Conservation (phyloP, 92 coral and sea anemone species). For the Palythoa grandiflora region DNA sequence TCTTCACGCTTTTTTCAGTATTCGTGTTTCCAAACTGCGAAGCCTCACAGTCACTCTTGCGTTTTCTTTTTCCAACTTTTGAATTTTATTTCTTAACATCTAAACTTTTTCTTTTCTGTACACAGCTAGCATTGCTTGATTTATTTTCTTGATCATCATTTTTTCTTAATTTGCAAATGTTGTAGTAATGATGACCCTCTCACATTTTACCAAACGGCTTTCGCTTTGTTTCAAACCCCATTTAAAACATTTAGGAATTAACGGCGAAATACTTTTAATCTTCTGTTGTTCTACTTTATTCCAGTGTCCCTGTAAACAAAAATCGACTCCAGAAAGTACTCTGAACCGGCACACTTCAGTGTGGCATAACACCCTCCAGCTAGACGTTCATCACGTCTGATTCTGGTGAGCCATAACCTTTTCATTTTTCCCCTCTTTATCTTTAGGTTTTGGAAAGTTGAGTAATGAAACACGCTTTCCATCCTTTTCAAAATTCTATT, state of each 20-base stretch:
- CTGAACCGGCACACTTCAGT: slow-evolving; percentile 42
- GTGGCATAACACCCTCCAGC: slow-evolving; percentile 38
- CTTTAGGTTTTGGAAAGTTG: slow-evolving; percentile 34
- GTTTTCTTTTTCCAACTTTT: slow-evolving; percentile 33
- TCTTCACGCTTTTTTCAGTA: slow-evolving; percentile 4
- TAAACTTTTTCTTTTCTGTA: neutral
- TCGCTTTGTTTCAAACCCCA: slow-evolving; percentile 1
- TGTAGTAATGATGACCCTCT: neutral
- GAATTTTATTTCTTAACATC: slow-evolving; percentile 8
- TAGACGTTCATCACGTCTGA: slow-evolving; percentile 15
- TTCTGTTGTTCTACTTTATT: slow-evolving; percentile 19
- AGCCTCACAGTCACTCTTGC: slow-evolving; percentile 21
- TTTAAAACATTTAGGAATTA: slow-evolving; percentile 34
- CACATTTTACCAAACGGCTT: slow-evolving; percentile 27
- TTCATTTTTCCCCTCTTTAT: slow-evolving; percentile 40
- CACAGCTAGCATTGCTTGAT: neutral
- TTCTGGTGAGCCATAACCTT: slow-evolving; percentile 23
- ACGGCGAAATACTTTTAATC: neutral
- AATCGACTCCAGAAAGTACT: neutral
- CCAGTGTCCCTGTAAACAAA: slow-evolving; percentile 28
- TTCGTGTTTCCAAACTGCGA: neutral
- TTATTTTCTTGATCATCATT: neutral
- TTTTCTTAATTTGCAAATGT: neutral
- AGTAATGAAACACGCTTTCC: slow-evolving; percentile 38
- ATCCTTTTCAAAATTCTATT: slow-evolving; percentile 22